Percentiles rank a stretch among this genome's conserved stretches.
Evolutionary conservation across 2,888 invertebrate genomes (phyloP).

Genomic region (Harpagoxenus sublaevis): DNA sequence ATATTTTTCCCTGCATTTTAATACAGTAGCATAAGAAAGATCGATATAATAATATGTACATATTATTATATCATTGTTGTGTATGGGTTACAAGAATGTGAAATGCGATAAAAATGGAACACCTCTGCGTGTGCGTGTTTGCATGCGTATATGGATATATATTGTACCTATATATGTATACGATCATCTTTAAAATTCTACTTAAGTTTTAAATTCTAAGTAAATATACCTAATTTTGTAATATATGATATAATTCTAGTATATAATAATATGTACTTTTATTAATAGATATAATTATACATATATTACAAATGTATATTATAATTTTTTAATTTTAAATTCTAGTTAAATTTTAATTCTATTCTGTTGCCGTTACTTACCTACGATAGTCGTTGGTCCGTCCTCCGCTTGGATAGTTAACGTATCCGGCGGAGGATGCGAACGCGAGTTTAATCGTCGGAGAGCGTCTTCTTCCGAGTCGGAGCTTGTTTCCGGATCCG

Average conservation of each 20-base stretch:
- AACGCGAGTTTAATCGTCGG: constrained; percentile 87
- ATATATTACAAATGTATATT: background rate
- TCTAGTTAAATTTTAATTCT: background rate
- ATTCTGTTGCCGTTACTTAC: constrained; percentile 66
- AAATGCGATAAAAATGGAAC: background rate
- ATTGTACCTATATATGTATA: no score
- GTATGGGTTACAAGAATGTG: background rate
- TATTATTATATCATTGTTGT: background rate
- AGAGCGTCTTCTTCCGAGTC: constrained; percentile 92
- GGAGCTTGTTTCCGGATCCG: constrained; percentile 90
- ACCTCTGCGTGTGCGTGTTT: background rate
- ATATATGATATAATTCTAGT: no score
- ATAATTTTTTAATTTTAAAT: background rate
- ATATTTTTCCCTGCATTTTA: background rate
- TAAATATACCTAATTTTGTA: background rate
- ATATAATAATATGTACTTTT: background rate
- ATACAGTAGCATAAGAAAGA: background rate
- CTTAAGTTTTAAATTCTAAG: background rate
- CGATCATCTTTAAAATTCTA: background rate
- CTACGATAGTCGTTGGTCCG: constrained; percentile 81
- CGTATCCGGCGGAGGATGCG: constrained; percentile 82
- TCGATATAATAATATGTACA: background rate
- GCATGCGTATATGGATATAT: background rate
- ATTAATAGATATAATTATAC: background rate
- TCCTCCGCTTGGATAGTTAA: constrained; percentile 87